A percentile compares a stretch with the other conserved stretches of the same genome.
Conservation (phyloP, 1,140 invertebrate genomes). For the Nixonia krombeini region DNA sequence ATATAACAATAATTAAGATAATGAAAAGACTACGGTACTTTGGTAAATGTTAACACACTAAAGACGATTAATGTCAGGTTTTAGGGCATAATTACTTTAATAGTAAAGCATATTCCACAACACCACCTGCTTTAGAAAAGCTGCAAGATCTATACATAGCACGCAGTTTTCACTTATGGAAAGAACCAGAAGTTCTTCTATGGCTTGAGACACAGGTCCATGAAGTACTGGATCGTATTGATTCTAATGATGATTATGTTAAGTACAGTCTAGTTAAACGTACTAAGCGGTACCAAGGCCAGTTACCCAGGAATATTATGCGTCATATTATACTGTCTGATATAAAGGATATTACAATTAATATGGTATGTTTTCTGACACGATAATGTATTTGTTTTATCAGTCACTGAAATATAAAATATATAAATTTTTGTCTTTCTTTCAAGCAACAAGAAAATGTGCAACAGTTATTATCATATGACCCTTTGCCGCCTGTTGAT, state of each 20-base stretch:
- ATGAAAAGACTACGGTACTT: too few relatives aligned
- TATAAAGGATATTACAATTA: slow-evolving; percentile 79
- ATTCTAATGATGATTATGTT: slow-evolving; percentile 74
- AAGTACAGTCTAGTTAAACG: slow-evolving; percentile 77
- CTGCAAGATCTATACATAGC: slow-evolving; percentile 82
- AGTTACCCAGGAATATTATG: slow-evolving; percentile 80
- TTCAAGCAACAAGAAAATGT: too few relatives aligned
- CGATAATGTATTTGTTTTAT: too few relatives aligned
- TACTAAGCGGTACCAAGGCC: slow-evolving; percentile 75
- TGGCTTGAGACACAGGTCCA: slow-evolving; percentile 85
- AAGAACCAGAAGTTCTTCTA: slow-evolving; percentile 80
- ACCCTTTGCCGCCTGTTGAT: slow-evolving; percentile 85
- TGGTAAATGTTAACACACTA: too few relatives aligned
- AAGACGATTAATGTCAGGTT: slow-evolving; percentile 51
- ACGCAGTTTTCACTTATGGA: slow-evolving; percentile 84
- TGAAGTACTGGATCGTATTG: slow-evolving; percentile 76
- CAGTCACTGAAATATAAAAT: too few relatives aligned
- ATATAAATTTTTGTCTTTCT: too few relatives aligned
- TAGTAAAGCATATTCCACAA: slow-evolving; percentile 50
- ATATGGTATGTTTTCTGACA: too few relatives aligned
- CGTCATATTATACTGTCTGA: slow-evolving; percentile 87
- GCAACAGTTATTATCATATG: slow-evolving; percentile 82
- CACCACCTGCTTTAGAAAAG: slow-evolving; percentile 78
- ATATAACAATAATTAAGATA: too few relatives aligned
- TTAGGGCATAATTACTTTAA: slow-evolving; percentile 58